Percentiles rank a stretch among this genome's conserved stretches.
Conservation (phyloP, 2,113 vertebrate genomes). For the Procavia capensis region DNA sequence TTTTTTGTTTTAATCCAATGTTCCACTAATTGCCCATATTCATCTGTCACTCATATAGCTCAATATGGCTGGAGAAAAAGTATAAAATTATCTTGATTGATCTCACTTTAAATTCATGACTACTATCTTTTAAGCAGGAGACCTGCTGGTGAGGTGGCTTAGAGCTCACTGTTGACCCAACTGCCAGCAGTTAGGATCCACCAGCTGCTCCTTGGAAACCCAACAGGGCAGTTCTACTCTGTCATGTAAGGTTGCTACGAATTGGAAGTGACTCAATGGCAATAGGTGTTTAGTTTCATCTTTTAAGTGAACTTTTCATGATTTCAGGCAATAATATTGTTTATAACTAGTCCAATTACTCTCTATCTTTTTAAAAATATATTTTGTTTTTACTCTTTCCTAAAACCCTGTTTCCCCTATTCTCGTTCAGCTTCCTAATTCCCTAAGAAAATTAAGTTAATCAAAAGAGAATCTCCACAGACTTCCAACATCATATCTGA, state of each 20-base stretch:
- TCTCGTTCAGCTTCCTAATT: not conserved
- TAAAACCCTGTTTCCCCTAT: not conserved
- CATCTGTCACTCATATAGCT: not conserved
- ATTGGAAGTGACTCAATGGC: no score
- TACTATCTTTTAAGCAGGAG: not conserved
- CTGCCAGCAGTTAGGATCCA: no score
- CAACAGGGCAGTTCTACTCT: no score
- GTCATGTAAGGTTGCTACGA: no score
- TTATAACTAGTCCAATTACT: not conserved
- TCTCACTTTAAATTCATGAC: not conserved
- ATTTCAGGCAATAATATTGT: not conserved
- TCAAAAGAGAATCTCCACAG: not conserved
- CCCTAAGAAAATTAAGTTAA: not conserved
- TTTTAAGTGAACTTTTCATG: not conserved
- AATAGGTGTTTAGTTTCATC: no score
- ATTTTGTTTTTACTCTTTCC: not conserved
- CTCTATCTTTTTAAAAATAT: not conserved
- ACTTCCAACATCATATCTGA: not conserved
- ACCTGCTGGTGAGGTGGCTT: no score
- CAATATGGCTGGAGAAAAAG: not conserved
- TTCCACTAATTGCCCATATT: not conserved
- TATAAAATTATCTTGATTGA: not conserved
- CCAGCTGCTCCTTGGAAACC: no score
- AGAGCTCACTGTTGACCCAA: no score
- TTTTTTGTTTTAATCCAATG: not conserved